These are phyloP conservation scores for Apamea monoglypha DNA, from an alignment of 2,888 invertebrate genomes.

Conservation along the genomic window DNA sequence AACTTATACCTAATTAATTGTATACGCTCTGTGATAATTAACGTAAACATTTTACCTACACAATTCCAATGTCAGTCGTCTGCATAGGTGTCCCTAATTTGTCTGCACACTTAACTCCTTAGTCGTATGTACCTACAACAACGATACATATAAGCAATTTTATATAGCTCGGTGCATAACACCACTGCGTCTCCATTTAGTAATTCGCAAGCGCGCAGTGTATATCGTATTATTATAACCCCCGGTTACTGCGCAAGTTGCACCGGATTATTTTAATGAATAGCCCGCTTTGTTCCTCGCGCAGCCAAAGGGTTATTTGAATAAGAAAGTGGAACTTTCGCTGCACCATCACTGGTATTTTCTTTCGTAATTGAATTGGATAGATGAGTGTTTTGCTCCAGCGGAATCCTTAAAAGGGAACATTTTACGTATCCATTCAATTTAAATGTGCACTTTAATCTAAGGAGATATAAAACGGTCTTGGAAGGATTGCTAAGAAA, in stretches of 20 bases:
- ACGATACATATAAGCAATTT: constrained; percentile 25
- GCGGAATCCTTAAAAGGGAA: constrained; percentile 60
- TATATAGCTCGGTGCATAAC: constrained; percentile 41
- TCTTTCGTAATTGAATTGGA: constrained; percentile 87
- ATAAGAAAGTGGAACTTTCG: constrained; percentile 86
- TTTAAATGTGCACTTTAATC: constrained; percentile 53
- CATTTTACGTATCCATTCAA: constrained; percentile 44
- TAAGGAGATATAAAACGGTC: constrained; percentile 23
- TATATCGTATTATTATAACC: constrained; percentile 71
- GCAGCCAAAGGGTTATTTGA: constrained; percentile 83
- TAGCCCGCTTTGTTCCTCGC: constrained; percentile 83
- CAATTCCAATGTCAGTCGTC: constrained; percentile 4
- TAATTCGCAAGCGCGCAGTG: constrained; percentile 66
- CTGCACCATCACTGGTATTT: constrained; percentile 78
- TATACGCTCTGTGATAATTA: background rate
- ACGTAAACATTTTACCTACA: background rate
- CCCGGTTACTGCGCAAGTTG: constrained; percentile 70
- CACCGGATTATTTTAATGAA: constrained; percentile 86
- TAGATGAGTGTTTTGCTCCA: constrained; percentile 78
- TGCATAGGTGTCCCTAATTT: background rate
- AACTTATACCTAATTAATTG: background rate
- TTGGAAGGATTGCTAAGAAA: constrained; percentile 4
- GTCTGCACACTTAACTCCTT: constrained; percentile 6
- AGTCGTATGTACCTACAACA: constrained; percentile 21
- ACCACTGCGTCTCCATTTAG: constrained; percentile 60